Conservation (phyloP, 2,888 invertebrate genomes). For the Tuberolachnus salignus region DNA sequence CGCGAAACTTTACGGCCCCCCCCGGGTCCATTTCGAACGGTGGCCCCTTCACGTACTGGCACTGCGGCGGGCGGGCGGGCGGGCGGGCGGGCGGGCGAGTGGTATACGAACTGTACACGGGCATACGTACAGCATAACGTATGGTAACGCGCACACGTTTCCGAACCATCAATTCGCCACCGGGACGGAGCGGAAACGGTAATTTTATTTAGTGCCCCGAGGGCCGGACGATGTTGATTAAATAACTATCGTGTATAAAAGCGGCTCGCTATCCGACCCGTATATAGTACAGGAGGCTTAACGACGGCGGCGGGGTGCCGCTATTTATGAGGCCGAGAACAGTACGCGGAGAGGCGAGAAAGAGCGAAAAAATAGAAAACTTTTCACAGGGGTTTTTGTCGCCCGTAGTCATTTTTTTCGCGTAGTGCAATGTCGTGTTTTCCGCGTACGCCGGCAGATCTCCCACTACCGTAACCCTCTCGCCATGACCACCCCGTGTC, state of each 20-base stretch:
- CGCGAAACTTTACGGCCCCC: conserved; percentile 42
- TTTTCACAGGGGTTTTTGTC: conserved; percentile 27
- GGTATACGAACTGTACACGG: no score
- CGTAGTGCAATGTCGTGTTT: conserved; percentile 24
- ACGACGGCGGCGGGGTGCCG: not conserved
- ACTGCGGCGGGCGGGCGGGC: no score
- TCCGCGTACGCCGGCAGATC: not conserved
- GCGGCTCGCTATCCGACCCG: not conserved
- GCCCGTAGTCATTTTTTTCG: conserved; percentile 1
- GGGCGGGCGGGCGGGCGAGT: no score
- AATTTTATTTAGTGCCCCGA: conserved; percentile 43
- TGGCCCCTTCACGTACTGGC: not conserved
- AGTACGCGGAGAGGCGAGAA: not conserved
- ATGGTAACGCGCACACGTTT: not conserved
- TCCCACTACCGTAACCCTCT: no score
- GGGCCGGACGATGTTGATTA: conserved; percentile 38
- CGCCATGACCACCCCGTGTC: no score
- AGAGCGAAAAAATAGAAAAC: not conserved
- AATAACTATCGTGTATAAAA: conserved; percentile 46
- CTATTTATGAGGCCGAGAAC: not conserved
- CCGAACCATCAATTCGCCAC: conserved; percentile 29
- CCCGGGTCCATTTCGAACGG: conserved; percentile 37
- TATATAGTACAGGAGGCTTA: not conserved
- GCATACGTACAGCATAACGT: no score
- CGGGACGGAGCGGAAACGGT: conserved; percentile 1